phyloP scores from a whole-genome alignment of 1,140 invertebrate species.

The Thaumetopoea pityocampa region DNA sequence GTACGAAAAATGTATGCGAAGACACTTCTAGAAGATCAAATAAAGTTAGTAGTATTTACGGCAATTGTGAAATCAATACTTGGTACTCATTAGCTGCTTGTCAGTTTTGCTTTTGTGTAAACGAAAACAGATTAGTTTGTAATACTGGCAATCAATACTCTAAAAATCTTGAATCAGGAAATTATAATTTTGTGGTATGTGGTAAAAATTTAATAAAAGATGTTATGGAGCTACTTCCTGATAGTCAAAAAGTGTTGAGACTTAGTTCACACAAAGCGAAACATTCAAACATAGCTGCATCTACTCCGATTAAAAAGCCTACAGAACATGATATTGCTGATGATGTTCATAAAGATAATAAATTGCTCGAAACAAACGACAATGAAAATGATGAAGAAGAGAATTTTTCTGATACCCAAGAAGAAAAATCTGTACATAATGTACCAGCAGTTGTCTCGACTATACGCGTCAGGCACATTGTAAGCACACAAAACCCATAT shows the following conservation, averaged over 20 bases:
- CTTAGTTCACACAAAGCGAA: background rate
- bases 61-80: slow-evolving; percentile 29
- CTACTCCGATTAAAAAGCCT: background rate
- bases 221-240: slow-evolving; percentile 23
- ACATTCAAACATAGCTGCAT: background rate
- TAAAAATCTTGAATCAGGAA: slow-evolving; percentile 25
- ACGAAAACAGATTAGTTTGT: slow-evolving; percentile 44
- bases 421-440: background rate
- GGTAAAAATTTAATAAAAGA: slow-evolving; percentile 33
- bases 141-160: slow-evolving; percentile 24
- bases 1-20: slow-evolving; percentile 41
- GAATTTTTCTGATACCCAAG: background rate
- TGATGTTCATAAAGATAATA: too few relatives aligned
- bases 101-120: slow-evolving; percentile 47
- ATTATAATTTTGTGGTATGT: slow-evolving; percentile 36
- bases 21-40: background rate
- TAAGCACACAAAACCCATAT: background rate
- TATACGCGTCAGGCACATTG: background rate
- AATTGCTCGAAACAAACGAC: too few relatives aligned
- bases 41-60: slow-evolving; percentile 16
- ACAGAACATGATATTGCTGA: too few relatives aligned
- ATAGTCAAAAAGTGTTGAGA: slow-evolving; percentile 5
- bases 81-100: slow-evolving; percentile 50
- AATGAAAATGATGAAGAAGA: too few relatives aligned
- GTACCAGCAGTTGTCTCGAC: background rate